Evolutionary conservation across 2,797 vertebrate genomes (phyloP).

Genomic region (Nothura maculosa): DNA sequence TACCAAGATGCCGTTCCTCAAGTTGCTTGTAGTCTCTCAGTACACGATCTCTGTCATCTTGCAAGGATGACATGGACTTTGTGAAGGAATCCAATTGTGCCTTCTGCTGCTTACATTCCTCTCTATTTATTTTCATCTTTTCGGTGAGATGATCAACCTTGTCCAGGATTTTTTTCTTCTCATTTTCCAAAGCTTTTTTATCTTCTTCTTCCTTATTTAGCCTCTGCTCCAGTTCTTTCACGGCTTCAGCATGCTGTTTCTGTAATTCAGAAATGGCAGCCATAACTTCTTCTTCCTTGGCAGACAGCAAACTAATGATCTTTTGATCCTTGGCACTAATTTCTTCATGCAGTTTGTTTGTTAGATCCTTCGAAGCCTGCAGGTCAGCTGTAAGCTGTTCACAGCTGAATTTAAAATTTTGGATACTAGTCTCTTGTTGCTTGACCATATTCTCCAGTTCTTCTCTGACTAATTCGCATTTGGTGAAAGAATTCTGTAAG

Average conservation of each 20-base stretch:
- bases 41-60: conserved; percentile 92
- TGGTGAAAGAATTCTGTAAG: conserved; percentile 85
- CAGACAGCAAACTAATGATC: conserved; percentile 89
- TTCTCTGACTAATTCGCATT: conserved; percentile 80
- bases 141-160: conserved; percentile 82
- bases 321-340: conserved; percentile 89
- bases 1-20: conserved; percentile 91
- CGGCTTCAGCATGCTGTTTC: conserved; percentile 87
- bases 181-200: conserved; percentile 83
- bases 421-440: conserved; percentile 87
- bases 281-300: conserved; percentile 90
- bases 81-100: conserved; percentile 90
- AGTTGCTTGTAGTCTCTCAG: conserved; percentile 91
- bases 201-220: conserved; percentile 79
- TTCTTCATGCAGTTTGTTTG: conserved; percentile 86
- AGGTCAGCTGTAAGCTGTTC: conserved; percentile 93
- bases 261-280: conserved; percentile 74
- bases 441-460: conserved; percentile 80
- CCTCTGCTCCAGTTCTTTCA: conserved; percentile 80
- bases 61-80: conserved; percentile 96
- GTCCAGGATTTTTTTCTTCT: conserved; percentile 83
- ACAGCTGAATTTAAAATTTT: conserved; percentile 84
- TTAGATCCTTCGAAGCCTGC: conserved; percentile 88
- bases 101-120: conserved; percentile 86
- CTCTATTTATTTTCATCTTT: conserved; percentile 80